Conservation (phyloP, 2,113 vertebrate species). For the Phainopepla nitens region DNA sequence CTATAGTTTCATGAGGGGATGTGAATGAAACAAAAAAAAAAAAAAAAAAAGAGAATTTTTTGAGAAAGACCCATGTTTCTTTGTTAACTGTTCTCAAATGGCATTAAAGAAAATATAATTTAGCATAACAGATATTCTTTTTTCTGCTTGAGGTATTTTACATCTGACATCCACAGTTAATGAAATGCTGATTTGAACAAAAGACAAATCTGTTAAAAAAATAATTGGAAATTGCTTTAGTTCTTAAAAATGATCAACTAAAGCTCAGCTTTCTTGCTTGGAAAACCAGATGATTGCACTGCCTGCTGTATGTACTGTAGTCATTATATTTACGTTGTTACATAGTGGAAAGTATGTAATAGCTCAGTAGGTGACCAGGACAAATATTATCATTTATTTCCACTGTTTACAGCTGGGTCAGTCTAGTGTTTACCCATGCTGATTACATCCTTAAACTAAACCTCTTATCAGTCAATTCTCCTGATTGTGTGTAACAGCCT, state of each 20-base stretch:
- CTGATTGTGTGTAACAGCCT: slow-evolving; percentile 28
- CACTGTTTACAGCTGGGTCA: slow-evolving; percentile 57
- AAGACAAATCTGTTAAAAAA: neutral
- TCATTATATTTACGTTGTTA: slow-evolving; percentile 26
- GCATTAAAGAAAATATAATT: neutral
- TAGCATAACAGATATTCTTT: neutral
- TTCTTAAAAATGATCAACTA: neutral
- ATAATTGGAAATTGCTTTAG: neutral
- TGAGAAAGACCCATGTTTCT: too few species aligned
- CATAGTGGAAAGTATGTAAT: slow-evolving; percentile 35
- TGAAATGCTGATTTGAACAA: neutral
- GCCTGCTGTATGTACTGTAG: neutral
- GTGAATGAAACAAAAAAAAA: neutral
- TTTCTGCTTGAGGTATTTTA: neutral
- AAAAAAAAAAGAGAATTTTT: too few species aligned
- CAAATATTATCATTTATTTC: slow-evolving; percentile 62
- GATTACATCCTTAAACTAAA: slow-evolving; percentile 68
- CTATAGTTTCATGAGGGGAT: neutral
- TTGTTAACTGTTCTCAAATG: neutral
- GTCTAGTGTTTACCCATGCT: slow-evolving; percentile 51
- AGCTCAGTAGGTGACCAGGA: slow-evolving; percentile 51
- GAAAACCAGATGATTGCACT: neutral
- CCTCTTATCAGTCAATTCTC: slow-evolving; percentile 57
- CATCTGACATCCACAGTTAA: neutral
- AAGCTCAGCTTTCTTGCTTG: neutral